Conservation (phyloP, 2,797 vertebrate genomes). For the Tinamus major region DNA sequence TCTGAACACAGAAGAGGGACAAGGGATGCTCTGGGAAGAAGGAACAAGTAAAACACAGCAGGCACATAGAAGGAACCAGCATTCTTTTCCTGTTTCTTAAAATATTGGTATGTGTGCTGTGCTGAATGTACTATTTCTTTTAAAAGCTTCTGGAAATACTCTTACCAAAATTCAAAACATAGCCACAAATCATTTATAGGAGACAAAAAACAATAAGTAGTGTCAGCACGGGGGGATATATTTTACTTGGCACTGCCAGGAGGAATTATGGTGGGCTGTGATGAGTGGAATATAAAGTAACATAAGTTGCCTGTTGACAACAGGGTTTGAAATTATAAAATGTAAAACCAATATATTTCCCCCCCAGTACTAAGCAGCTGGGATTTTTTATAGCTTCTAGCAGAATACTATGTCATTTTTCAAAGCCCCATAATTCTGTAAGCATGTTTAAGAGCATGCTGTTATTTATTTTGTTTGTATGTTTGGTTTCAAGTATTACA, state of each 20-base stretch:
- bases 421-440: slow-evolving; percentile 69
- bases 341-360: slow-evolving; percentile 78
- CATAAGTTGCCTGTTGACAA: slow-evolving; percentile 79
- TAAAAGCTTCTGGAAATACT: slow-evolving; percentile 77
- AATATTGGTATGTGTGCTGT: slow-evolving; percentile 40
- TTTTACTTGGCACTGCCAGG: slow-evolving; percentile 75
- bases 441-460: slow-evolving; percentile 52
- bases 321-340: slow-evolving; percentile 79
- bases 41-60: slow-evolving; percentile 45
- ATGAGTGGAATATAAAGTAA: slow-evolving; percentile 80
- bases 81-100: slow-evolving; percentile 68
- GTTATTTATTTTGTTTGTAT: slow-evolving; percentile 63
- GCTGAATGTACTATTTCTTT: slow-evolving; percentile 60
- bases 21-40: slow-evolving; percentile 37
- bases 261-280: slow-evolving; percentile 76
- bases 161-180: slow-evolving; percentile 78
- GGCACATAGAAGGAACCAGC: slow-evolving; percentile 41
- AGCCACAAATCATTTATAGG: slow-evolving; percentile 78
- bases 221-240: slow-evolving; percentile 75
- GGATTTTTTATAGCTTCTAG: slow-evolving; percentile 71
- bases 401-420: slow-evolving; percentile 57
- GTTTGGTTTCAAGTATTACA: slow-evolving; percentile 51
- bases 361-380: slow-evolving; percentile 69
- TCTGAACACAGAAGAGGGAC: slow-evolving; percentile 52
- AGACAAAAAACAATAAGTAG: slow-evolving; percentile 80